These are phyloP conservation scores for Aleiodes alternator DNA, from an alignment of 2,888 invertebrate genomes.

Conservation along the genomic window DNA sequence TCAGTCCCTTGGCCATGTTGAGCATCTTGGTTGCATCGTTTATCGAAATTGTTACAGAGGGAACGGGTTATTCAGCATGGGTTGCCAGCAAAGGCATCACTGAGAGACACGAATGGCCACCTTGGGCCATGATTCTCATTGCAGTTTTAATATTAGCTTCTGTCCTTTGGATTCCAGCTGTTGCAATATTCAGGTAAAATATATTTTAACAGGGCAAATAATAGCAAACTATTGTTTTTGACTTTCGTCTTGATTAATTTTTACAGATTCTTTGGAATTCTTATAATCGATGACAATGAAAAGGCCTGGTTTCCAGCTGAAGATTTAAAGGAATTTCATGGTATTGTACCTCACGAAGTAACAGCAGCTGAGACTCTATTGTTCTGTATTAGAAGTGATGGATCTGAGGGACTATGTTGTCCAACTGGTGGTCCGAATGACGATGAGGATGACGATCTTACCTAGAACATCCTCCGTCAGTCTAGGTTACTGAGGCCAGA, in stretches of 20 bases:
- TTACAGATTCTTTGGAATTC: conserved; percentile 84
- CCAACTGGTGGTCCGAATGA: conserved; percentile 80
- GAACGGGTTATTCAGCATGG: conserved; percentile 93
- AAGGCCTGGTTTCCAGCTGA: conserved; percentile 95
- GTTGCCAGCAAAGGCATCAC: conserved; percentile 84
- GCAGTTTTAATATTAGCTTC: conserved; percentile 85
- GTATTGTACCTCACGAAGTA: conserved; percentile 89
- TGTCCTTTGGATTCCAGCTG: conserved; percentile 90
- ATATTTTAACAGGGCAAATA: not conserved
- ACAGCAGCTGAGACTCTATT: conserved; percentile 86
- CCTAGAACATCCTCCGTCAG: conserved; percentile 51
- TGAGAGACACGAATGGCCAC: conserved; percentile 88
- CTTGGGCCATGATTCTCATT: conserved; percentile 88
- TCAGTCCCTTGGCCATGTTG: conserved; percentile 92
- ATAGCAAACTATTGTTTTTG: conserved; percentile 20
- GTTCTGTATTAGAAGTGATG: conserved; percentile 90
- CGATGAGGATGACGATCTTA: conserved; percentile 74
- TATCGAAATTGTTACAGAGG: conserved; percentile 86
- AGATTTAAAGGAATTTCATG: conserved; percentile 92
- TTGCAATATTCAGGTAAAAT: conserved; percentile 86
- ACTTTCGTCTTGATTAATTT: not conserved
- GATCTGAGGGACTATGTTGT: conserved; percentile 89
- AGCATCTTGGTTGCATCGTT: conserved; percentile 90
- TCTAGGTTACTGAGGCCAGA: conserved; percentile 57
- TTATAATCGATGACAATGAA: conserved; percentile 90